Evolutionary conservation across 2,888 invertebrate genomes (phyloP).

Genomic region (Phortica magna): DNA sequence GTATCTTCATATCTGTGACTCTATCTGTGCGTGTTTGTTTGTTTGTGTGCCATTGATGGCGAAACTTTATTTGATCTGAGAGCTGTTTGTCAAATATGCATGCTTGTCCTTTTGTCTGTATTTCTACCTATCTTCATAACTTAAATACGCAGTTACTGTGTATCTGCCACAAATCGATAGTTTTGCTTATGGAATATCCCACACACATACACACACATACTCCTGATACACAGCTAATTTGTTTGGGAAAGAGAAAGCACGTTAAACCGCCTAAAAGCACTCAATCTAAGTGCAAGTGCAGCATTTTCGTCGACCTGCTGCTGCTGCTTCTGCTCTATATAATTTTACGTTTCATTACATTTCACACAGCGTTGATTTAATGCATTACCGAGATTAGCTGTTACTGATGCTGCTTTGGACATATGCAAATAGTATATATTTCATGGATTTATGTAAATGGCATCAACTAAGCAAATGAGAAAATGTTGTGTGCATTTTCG

Average conservation of each 20-base stretch:
- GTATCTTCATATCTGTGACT: background rate
- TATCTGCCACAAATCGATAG: constrained; percentile 21
- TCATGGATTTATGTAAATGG: constrained; percentile 20
- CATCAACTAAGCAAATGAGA: background rate
- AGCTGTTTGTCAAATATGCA: background rate
- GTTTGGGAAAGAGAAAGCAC: background rate
- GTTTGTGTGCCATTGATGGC: background rate
- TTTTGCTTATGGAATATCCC: background rate
- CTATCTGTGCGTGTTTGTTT: background rate
- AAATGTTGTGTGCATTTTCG: constrained; percentile 19
- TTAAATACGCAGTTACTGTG: background rate
- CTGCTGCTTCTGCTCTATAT: background rate
- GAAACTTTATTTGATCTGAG: background rate
- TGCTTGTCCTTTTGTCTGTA: constrained; percentile 1
- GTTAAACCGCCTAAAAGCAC: constrained; percentile 11
- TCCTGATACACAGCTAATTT: background rate
- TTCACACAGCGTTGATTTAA: constrained; percentile 23
- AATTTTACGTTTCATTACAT: constrained; percentile 27
- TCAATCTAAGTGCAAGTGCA: constrained; percentile 16
- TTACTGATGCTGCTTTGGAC: background rate
- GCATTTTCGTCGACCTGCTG: background rate
- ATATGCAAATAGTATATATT: constrained; percentile 30
- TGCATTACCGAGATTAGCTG: constrained; percentile 27
- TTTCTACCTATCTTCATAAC: background rate
- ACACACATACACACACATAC: background rate